phyloP scores from a whole-genome alignment of 1,140 invertebrate species.

The Carposina sasakii region DNA sequence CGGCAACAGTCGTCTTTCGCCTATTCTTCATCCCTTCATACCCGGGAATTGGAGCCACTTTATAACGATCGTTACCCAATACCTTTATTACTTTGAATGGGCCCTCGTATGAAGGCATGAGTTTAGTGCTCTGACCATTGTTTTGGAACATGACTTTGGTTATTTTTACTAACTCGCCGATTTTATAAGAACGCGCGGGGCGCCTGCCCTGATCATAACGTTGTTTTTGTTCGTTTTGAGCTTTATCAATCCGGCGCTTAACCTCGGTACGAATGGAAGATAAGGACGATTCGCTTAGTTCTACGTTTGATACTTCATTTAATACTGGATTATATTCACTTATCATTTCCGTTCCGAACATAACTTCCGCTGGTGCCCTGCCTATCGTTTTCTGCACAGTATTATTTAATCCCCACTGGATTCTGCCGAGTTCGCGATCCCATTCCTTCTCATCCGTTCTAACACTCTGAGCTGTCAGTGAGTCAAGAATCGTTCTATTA shows the following conservation, averaged over 20 bases:
- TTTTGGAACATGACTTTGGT: background rate
- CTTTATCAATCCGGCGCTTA: too few relatives aligned
- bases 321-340: background rate
- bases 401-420: conserved; percentile 13
- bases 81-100: conserved; percentile 3
- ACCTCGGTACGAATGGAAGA: too few relatives aligned
- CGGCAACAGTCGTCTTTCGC: background rate
- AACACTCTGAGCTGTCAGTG: conserved; percentile 5
- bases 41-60: background rate
- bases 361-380: conserved; percentile 3
- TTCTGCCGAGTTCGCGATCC: conserved; percentile 2
- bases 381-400: conserved; percentile 4
- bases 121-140: conserved; percentile 9
- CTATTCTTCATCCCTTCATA: conserved; percentile 6
- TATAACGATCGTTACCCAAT: conserved; percentile 11
- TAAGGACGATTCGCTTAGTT: too few relatives aligned
- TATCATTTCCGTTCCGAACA: background rate
- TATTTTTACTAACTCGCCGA: conserved; percentile 3
- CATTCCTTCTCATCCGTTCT: conserved; percentile 3
- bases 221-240: conserved; percentile 3
- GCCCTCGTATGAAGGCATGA: conserved; percentile 1
- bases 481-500: conserved; percentile 3
- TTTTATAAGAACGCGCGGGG: background rate
- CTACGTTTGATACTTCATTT: background rate
- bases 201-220: background rate